Base-by-base conservation (phyloP, 2,888 invertebrate species). In the Ormia ochracea region DNA sequence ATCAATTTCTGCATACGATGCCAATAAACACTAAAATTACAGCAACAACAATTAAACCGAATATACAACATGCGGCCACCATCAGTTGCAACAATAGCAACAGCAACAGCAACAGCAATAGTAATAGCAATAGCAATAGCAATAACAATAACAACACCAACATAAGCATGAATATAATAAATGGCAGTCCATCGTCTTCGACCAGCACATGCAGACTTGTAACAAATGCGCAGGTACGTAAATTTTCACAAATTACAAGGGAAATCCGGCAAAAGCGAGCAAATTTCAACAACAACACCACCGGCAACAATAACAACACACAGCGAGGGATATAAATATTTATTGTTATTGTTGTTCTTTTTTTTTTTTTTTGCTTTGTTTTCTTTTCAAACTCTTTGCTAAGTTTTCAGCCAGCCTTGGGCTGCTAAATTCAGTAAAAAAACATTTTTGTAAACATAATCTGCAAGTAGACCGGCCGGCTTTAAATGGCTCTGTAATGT, bases 181-280 rank as follows among this genome's bases (percentile, higher is more conserved):
- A 65, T 66, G 68, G 43, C 17, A 45, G 66, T 65, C 33, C 66
- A 28, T 54, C 63, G 52, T 38, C 58, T 10, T 61, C 54, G 26
- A 31, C 45, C 65, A 52, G 63, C 17, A 45, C 63, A 43, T 54
- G 69, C 43, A 56, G 41, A 73, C 58, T 58, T 59, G 58, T 73
- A 54, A 58, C 73, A 74, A 81, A 78, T 82, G 81, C 83, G 82
- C 82, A 83, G 82, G 82, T 82, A 82, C 82, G 81, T 82, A 82
- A 70, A 77, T 70, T 68, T 63, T 50, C 48, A 65, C 61, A 63
- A 68, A 72, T 56, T 77, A 70, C 61, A 56, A 73, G 74, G 74
- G 76, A 77, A 77, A 70, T 76, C 69, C 69, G 69, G 56, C 21
- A 66, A 78, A 56, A 59, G 50, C 36, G 54, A 33, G 38, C 48